Evolutionary conservation across 2,113 vertebrate genomes (phyloP), one percentile per base, ranked within the genome.

Genomic region (Coturnix japonica): DNA sequence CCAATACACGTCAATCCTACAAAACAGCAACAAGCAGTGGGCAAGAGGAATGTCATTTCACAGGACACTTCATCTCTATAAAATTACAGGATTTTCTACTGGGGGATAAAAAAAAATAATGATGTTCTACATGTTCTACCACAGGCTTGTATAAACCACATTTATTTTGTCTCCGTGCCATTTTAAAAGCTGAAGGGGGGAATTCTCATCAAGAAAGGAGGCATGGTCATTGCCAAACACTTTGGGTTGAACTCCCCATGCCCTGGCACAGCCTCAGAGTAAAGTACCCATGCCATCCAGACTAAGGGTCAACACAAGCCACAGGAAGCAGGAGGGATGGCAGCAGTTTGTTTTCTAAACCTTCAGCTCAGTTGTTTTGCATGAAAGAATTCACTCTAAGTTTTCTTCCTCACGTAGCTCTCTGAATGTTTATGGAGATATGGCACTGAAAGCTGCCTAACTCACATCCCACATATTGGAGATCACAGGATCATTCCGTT

Each of bases 101-200:
- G 60, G 26, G 25, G 39, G 66, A 76, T 30, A 57, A 90, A 71
- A 93, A 87, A 57, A 94, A 87, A 57, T 30, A 91, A 56, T 74
- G 69, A 67, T 30, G 65, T 3, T 26, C 51, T 39, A 46, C 65
- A 19, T 31, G 44, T 37, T 88, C 79, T 65, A 90, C 70, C 87
- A 61, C 77, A 89, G 63, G 61, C 28, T 91, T 77, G 49, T 54
- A 35, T 33, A 86, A 93, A 73, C 70, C 69, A 63, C 60, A 54
- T 65, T 91, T 95, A 51, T 70, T 94, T 79, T 92, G 85, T 87
- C 71, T 54, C 59, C 54, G 2, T 70, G 74, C 81, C 70, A 87
- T 47, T 91, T 86, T 30, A 76, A 74, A 93, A 92, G 69, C 53
- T 67, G 47, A 86, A 88, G 14, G 35, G 63, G 90, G 71, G 59